phyloP scores from a whole-genome alignment of 1,140 invertebrate genomes.

The Bombus vancouverensis region DNA sequence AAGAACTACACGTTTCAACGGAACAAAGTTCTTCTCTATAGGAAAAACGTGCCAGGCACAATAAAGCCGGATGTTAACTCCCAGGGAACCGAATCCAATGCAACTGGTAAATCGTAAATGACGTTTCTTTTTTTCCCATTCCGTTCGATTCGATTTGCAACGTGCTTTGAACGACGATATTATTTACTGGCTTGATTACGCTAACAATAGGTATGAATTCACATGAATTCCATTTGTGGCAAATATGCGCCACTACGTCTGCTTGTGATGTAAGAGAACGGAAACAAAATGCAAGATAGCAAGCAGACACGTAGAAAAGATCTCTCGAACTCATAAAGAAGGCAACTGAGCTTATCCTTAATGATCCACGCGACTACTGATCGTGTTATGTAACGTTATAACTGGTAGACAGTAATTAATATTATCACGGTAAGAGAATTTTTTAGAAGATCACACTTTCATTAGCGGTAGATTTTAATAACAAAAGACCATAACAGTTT shows the following conservation, averaged over 20 bases:
- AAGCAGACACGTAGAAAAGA: conserved; percentile 28
- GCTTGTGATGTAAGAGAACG: conserved; percentile 60
- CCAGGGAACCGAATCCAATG: not conserved
- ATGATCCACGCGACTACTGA: conserved; percentile 59
- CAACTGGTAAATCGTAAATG: conserved; percentile 4
- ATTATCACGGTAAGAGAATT: conserved; percentile 17
- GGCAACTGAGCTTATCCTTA: conserved; percentile 61
- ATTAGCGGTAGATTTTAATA: not conserved
- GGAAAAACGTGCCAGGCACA: not conserved
- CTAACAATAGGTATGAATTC: conserved; percentile 41
- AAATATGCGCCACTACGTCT: conserved; percentile 14
- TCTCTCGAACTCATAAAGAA: conserved; percentile 46
- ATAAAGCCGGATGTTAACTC: conserved; percentile 16
- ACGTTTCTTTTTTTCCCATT: not conserved
- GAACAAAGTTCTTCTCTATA: not conserved
- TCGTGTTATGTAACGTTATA: conserved; percentile 64
- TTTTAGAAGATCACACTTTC: not conserved
- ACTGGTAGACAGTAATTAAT: conserved; percentile 55
- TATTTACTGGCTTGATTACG: conserved; percentile 22
- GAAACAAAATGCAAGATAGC: conserved; percentile 62
- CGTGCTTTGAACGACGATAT: not conserved
- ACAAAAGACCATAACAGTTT: not conserved
- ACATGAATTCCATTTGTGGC: conserved; percentile 38
- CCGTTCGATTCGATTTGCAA: conserved; percentile 2
- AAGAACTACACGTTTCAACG: not conserved